Conservation (phyloP, 2,113 vertebrate genomes). For the Patagioenas fasciata region DNA sequence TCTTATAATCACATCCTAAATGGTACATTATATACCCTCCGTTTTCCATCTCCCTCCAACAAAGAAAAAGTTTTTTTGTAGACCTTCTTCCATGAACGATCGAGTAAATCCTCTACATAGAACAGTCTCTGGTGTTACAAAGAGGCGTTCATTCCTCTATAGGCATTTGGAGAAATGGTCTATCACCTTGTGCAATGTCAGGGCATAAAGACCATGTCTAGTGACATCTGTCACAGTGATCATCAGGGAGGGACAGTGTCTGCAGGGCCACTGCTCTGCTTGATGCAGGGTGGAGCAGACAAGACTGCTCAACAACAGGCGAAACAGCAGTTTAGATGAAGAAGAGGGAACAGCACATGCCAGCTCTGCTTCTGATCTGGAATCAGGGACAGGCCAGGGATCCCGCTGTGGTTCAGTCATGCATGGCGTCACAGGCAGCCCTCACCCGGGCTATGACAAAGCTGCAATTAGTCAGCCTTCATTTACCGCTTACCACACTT, state of each 20-base stretch:
- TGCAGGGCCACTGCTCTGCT: rapidly evolving
- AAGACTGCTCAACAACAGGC: not conserved
- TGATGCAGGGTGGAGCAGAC: rapidly evolving
- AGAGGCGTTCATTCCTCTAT: not conserved
- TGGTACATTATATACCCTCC: not conserved
- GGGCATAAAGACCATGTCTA: not conserved
- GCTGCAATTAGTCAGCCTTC: constrained; percentile 29
- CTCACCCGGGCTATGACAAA: not conserved
- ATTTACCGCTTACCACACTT: constrained; percentile 38
- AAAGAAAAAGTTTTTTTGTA: not conserved
- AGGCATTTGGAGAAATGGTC: not conserved
- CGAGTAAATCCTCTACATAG: not conserved
- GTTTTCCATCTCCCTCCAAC: not conserved
- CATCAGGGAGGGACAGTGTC: rapidly evolving
- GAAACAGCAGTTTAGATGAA: not conserved
- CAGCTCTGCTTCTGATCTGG: not conserved
- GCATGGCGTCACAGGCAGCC: not conserved
- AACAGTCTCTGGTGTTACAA: not conserved
- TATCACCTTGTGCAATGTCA: rapidly evolving
- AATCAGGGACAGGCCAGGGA: not conserved
- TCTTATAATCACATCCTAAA: constrained; percentile 2
- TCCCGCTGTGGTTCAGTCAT: not conserved
- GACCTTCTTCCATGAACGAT: not conserved
- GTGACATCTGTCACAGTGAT: not conserved
- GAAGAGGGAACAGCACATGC: not conserved